phyloP scores from a whole-genome alignment of 2,113 vertebrate species.

The Zosterops hypoxanthus region DNA sequence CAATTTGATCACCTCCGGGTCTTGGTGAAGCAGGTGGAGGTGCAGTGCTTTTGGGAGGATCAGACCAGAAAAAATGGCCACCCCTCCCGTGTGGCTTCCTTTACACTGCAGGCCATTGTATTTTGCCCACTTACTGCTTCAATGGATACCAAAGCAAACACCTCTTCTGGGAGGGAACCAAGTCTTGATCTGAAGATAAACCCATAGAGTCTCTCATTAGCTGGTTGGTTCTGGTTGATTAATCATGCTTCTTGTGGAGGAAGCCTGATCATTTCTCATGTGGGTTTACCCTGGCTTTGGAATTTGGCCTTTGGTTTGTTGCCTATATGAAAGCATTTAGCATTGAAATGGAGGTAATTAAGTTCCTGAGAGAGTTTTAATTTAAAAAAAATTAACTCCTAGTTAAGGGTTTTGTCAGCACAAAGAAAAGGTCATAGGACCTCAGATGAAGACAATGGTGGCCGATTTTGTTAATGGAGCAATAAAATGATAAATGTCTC shows the following conservation, averaged over 20 bases:
- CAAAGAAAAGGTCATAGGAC: background rate
- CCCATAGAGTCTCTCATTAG: background rate
- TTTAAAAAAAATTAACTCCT: background rate
- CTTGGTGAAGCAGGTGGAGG: background rate
- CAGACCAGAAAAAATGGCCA: background rate
- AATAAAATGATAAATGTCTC: slow-evolving; percentile 13
- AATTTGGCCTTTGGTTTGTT: slow-evolving; percentile 40
- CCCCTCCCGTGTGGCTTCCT: background rate
- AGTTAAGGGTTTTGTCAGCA: background rate
- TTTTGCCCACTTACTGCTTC: background rate
- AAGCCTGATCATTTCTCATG: slow-evolving; percentile 30
- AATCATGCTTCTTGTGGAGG: slow-evolving; percentile 9
- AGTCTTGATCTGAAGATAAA: slow-evolving; percentile 36
- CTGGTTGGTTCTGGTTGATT: slow-evolving; percentile 2
- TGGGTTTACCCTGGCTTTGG: slow-evolving; percentile 48
- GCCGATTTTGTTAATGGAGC: slow-evolving; percentile 16
- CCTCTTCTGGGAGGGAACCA: slow-evolving; percentile 2
- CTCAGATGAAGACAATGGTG: background rate
- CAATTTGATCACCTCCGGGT: background rate
- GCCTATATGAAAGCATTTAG: slow-evolving; percentile 31
- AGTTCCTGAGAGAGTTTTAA: slow-evolving; percentile 16
- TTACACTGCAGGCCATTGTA: background rate
- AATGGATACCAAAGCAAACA: background rate
- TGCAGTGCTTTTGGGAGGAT: background rate
- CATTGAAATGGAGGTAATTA: slow-evolving; percentile 8